Conservation (phyloP, 1,140 invertebrate species). For the Anastrepha ludens region DNA sequence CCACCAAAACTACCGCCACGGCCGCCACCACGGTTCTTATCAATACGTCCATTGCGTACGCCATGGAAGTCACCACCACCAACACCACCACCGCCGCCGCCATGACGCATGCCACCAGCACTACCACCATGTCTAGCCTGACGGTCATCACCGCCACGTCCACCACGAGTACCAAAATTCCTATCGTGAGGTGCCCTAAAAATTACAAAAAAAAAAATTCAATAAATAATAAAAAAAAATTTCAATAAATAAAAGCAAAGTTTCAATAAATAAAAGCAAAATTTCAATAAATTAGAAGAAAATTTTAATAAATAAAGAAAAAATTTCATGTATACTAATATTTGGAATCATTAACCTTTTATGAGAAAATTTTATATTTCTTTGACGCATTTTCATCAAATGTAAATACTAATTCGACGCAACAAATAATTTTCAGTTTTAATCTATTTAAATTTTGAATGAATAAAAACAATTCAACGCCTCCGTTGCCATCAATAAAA, state of each 20-base stretch:
- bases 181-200: slow-evolving; percentile 72
- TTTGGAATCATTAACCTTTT: not conserved
- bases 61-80: slow-evolving; percentile 67
- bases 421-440: slow-evolving; percentile 15
- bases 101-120: slow-evolving; percentile 70
- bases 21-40: slow-evolving; percentile 73
- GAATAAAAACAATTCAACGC: too few species aligned
- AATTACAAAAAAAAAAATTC: not conserved
- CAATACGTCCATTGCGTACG: slow-evolving; percentile 69
- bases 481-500: too few species aligned
- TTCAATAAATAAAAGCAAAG: too few species aligned
- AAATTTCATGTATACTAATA: too few species aligned
- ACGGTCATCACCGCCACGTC: slow-evolving; percentile 64
- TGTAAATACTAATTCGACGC: not conserved
- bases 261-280: too few species aligned
- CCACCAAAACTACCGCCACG: slow-evolving; percentile 70
- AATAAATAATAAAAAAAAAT: too few species aligned
- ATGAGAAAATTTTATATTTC: too few species aligned
- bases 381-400: not conserved
- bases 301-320: too few species aligned
- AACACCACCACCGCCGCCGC: slow-evolving; percentile 66
- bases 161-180: slow-evolving; percentile 67
- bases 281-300: too few species aligned
- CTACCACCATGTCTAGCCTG: slow-evolving; percentile 63
- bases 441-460: not conserved